Base-by-base conservation (phyloP, 2,888 invertebrate species). In the Lamproptera curius region DNA sequence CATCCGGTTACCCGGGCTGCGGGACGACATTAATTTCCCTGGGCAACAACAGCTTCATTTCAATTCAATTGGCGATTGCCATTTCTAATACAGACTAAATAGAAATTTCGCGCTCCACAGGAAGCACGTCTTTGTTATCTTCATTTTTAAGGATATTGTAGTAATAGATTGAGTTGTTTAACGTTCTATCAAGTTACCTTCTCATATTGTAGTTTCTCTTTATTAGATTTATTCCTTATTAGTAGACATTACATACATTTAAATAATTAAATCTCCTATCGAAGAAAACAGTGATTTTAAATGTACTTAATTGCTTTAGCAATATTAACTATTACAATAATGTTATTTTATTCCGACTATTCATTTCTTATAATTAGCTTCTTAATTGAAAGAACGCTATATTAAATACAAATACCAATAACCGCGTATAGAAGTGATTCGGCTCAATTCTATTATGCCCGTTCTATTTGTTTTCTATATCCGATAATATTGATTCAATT, bases 21-120 rank as follows among this genome's bases (percentile, higher is more conserved):
- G 20, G 44, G 44, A 44, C 43, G 44, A 49, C 49, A 49, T 49
- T 49, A 44, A 49, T 49, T 49, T 49, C 49, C 49, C 49, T 40
- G 28, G 40, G 49, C 49, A 35, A 44, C 49, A 40, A 49, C 40
- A 43, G 49, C 44, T 35, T 44, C 44, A 44, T 49, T 49, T 49
- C 40, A 49, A 49, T 49, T 49, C 40, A 40, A 44, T 44, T 44
- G 49, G 43, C 40, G 44, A 49, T 44, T 41, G 49, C 44, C 49
- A 38, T 44, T 44, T 49, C 49, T 49, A 44, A 44, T 41, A 36
- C 43, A 20, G 31, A 40, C 17, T 40, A 40, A 40, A 49, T 36
- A 49, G 17, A 41, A 36, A 20, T 39, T 34, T 36, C 35, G 39
- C 34, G 4, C 14, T 26, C 10, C 37, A 28, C 23, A 16, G 36